Evolutionary conservation across 2,113 vertebrate species (phyloP), one percentile per base, ranked within the genome.

Genomic region (Saimiri boliviensis): DNA sequence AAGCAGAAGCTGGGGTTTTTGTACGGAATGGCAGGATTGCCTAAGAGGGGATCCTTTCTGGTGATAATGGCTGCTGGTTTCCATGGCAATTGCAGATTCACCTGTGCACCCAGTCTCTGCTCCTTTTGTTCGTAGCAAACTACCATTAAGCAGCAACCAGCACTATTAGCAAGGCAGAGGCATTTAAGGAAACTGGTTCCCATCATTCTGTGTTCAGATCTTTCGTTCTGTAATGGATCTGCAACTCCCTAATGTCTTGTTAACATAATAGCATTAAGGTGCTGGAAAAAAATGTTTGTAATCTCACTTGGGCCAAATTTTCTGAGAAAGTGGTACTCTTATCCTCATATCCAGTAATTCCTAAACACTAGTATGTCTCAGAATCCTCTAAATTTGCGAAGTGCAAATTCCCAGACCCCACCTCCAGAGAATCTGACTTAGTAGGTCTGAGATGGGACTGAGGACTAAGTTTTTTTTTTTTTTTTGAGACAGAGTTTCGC

Each of bases 121-220:
- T 97, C 87, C 93, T 97, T 97, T 97, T 97, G 98, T 98, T 97
- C 93, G n/a, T 70, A 80, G 76, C 56, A 35, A 96, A 71, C 91
- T 93, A 63, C 95, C 91, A 93, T 89, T 94, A 97, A 87, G 85
- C 94, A 60, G 90, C 89, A 95, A 97, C 74, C 68, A 32, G 82
- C 79, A 96, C 97, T 90, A 96, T 97, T 96, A 97, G 83, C 94
- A 45, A 98, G 97, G 85, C 96, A 96, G 80, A 97, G 30, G 74
- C 83, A 82, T 91, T 97, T 94, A 76, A 81, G 68, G 47, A 93
- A 98, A 89, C 8, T 6, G 91, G 77, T 85, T 84, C 74, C 79
- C 89, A 52, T 66, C 10, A 20, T 63, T 96, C 90, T 92, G 21
- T 47, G 66, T 35, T 85, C 25, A 92, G 56, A 89, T 79, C 66